Evolutionary conservation across 2,888 invertebrate genomes (phyloP).

Genomic region (Sesia bembeciformis): DNA sequence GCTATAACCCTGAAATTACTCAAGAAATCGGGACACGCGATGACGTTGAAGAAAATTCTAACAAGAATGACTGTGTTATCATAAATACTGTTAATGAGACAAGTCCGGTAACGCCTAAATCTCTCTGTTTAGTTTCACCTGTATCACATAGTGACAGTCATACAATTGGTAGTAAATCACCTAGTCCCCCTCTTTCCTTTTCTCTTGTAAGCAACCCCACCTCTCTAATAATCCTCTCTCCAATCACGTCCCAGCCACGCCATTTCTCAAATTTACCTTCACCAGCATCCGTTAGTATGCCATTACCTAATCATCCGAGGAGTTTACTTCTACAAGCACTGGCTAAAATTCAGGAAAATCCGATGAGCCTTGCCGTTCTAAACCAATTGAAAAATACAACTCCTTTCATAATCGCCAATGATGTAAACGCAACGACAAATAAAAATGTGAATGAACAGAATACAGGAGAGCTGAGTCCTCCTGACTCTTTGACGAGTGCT

Average conservation of each 20-base stretch:
- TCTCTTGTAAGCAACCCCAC: not conserved
- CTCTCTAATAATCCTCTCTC: conserved; percentile 7
- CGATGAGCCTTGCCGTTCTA: conserved; percentile 24
- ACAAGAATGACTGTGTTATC: too few species aligned
- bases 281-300: conserved; percentile 13
- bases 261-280: conserved; percentile 21
- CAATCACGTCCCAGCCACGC: conserved; percentile 15
- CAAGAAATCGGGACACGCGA: too few species aligned
- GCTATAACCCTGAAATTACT: too few species aligned
- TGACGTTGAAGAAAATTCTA: too few species aligned
- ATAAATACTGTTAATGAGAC: not conserved
- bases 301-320: conserved; percentile 25
- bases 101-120: not conserved
- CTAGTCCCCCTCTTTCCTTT: not conserved
- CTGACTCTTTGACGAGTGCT: conserved; percentile 51
- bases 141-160: not conserved
- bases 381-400: conserved; percentile 12
- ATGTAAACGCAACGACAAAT: not conserved
- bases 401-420: not conserved
- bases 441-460: conserved; percentile 6
- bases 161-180: not conserved
- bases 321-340: conserved; percentile 46
- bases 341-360: conserved; percentile 39
- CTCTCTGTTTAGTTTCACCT: not conserved
- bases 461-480: conserved; percentile 37